Conservation (phyloP, 64 coral and sea anemone genomes). For the Pachyseris speciosa region DNA sequence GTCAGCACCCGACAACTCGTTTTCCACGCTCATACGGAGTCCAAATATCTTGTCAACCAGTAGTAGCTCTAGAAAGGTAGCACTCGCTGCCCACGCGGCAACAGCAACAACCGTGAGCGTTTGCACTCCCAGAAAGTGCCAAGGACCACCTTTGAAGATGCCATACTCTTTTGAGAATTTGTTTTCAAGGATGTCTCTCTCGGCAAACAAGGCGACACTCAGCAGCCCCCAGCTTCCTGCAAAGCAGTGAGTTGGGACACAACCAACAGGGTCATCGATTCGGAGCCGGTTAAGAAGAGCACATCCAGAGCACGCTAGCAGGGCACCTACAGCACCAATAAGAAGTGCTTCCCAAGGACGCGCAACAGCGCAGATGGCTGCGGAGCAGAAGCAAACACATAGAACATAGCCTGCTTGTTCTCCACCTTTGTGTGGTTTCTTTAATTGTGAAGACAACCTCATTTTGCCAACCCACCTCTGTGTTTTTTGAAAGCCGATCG, state of each 20-base stretch:
- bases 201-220: constrained; percentile 79
- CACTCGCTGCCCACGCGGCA: constrained; percentile 42
- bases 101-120: constrained; percentile 3
- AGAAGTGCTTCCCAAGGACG: constrained; percentile 88
- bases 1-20: constrained; percentile 85
- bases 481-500: too few species aligned
- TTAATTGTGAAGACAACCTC: too few species aligned
- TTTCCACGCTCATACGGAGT: constrained; percentile 58
- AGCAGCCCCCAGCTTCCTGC: constrained; percentile 80
- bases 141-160: constrained; percentile 83
- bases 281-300: constrained; percentile 67
- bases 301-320: constrained; percentile 61
- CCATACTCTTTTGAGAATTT: constrained; percentile 55
- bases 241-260: constrained; percentile 74
- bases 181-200: constrained; percentile 75
- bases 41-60: constrained; percentile 69
- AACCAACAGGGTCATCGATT: constrained; percentile 93
- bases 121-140: constrained; percentile 72
- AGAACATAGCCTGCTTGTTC: not conserved
- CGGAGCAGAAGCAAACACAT: too few species aligned
- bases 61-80: constrained; percentile 57
- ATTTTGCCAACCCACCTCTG: too few species aligned
- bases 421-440: too few species aligned
- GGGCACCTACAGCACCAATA: constrained; percentile 81
- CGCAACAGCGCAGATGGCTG: constrained; percentile 81